Evolutionary conservation across 1,140 invertebrate genomes (phyloP), one percentile per base, ranked within the genome.

Genomic region (Galleria mellonella): DNA sequence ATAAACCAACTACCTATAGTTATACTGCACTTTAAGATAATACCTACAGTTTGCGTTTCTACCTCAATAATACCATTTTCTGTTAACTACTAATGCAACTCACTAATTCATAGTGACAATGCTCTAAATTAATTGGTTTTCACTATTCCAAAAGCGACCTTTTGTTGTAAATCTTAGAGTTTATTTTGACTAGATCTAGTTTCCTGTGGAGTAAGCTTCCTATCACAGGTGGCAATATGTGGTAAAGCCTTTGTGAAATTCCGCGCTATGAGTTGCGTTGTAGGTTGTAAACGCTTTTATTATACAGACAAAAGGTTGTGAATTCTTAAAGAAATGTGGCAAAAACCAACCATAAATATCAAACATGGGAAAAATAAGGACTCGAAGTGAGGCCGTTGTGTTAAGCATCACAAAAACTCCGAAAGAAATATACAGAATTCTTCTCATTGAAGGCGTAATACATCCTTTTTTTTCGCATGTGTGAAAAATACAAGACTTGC

Each of bases 151-250:
- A 37, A 28, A 35, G 28, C 30, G 44, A 51, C 60, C 43, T 30
- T 67, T 53, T 37, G 12, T 0, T 3, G 1, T 0, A 35, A n/a
- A 4, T 0, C 4, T 32, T 56, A 64, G 38, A 37, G 51, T 49
- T 51, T 31, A 30, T 27, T 62, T 61, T 62, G 0, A 33, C 35
- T 9, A 36, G 40, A 8, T 35, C 7, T 36, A 15, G 13, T 42
- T 51, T 43, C 29, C 39, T 45, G 55, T 56, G 41, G 51, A 46
- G 51, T 58, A 63, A 69, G 37, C 59, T 61, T 58, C 63, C 62
- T 74, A 70, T 70, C 63, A 50, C 63, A 60, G 59, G 62, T 62
- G 62, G 64, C 58, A 57, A 58, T 65, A 56, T 54, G 49, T 51
- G 32, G 55, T 33, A 43, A 51, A 49, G 52, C 46, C 52, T 50